Evolutionary conservation across 2,888 invertebrate species (phyloP).

Genomic region (Iphiclides podalirius): DNA sequence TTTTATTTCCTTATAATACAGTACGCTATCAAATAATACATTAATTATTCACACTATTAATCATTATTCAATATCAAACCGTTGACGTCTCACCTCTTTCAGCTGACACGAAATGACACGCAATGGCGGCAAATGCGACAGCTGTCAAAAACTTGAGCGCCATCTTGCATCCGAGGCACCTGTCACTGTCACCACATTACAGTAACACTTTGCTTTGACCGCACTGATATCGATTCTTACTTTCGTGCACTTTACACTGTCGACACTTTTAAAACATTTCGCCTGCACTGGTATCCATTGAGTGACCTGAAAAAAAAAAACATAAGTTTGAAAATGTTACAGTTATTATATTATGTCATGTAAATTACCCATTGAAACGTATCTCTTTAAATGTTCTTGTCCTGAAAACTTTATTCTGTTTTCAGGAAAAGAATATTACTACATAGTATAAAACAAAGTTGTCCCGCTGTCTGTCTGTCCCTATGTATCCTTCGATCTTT

Average conservation of each 20-base stretch:
- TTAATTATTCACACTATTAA: too few relatives aligned
- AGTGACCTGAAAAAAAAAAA: conserved; percentile 7
- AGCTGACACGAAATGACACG: conserved; percentile 33
- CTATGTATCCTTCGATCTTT: too few relatives aligned
- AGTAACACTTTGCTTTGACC: conserved; percentile 25
- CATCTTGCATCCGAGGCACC: conserved; percentile 38
- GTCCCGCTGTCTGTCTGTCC: too few relatives aligned
- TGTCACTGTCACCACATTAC: conserved; percentile 36
- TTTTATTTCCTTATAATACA: too few relatives aligned
- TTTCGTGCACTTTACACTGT: background rate
- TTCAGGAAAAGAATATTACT: too few relatives aligned
- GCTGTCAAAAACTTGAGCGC: conserved; percentile 36
- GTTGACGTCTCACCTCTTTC: conserved; percentile 39
- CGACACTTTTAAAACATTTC: conserved; percentile 4
- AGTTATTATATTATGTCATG: background rate
- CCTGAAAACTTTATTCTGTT: too few relatives aligned
- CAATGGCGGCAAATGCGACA: conserved; percentile 38
- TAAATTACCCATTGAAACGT: too few relatives aligned
- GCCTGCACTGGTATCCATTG: background rate
- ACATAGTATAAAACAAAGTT: too few relatives aligned
- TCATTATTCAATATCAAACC: too few relatives aligned
- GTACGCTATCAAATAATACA: too few relatives aligned
- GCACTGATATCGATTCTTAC: conserved; percentile 3
- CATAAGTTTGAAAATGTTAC: background rate
- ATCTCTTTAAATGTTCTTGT: too few relatives aligned